Percentiles rank a stretch among this genome's conserved stretches.
Evolutionary conservation across 2,113 vertebrate genomes (phyloP).

Genomic region (Mohoua ochrocephala): DNA sequence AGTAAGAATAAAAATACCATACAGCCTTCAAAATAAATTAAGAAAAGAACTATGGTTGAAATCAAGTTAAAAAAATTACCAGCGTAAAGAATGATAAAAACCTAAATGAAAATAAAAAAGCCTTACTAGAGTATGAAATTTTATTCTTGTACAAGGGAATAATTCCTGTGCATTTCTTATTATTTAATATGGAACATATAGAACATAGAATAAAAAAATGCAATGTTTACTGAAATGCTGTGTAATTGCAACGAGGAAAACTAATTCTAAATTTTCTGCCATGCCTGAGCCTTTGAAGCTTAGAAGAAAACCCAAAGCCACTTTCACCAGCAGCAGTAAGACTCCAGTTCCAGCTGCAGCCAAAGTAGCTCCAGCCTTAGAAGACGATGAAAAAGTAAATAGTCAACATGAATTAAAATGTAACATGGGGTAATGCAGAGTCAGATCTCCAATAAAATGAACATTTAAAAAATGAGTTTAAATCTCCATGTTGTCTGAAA

Average conservation of each 20-base stretch:
- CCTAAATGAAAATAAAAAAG: background rate
- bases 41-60: background rate
- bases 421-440: background rate
- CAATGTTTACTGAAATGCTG: background rate
- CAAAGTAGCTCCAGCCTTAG: background rate
- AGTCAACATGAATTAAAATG: background rate
- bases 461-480: background rate
- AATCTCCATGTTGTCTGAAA: background rate
- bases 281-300: background rate
- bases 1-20: background rate
- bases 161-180: background rate
- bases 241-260: background rate
- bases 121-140: background rate
- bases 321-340: background rate
- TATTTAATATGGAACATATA: background rate
- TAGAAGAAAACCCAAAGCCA: background rate
- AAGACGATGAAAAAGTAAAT: background rate
- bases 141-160: background rate
- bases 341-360: background rate
- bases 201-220: background rate
- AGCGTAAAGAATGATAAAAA: background rate
- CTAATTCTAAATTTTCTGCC: background rate
- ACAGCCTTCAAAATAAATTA: background rate
- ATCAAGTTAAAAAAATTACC: fast-evolving
- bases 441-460: background rate